These are phyloP conservation scores for Notarius quadriscutis DNA, from an alignment of 2,113 vertebrate species.

Conservation along the genomic window DNA sequence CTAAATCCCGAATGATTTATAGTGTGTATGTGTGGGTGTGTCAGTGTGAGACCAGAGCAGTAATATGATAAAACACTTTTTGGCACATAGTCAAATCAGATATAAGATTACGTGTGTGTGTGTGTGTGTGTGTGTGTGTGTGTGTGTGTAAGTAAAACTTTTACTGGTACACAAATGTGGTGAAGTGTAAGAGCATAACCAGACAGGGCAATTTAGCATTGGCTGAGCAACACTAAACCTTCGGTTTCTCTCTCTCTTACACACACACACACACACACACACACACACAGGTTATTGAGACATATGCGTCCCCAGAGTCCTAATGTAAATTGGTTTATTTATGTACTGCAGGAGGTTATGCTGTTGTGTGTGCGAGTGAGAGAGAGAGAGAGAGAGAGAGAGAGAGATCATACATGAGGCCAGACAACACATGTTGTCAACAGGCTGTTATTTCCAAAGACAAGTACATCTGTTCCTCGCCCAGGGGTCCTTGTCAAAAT, in stretches of 20 bases:
- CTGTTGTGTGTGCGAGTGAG: background rate
- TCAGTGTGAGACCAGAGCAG: slow-evolving; percentile 34
- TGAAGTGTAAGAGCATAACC: slow-evolving; percentile 41
- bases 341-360: background rate
- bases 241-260: no score
- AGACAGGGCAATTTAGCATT: slow-evolving; percentile 16
- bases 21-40: slow-evolving; percentile 11
- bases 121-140: background rate
- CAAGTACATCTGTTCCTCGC: slow-evolving; percentile 53
- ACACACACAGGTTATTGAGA: slow-evolving; percentile 39
- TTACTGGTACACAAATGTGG: slow-evolving; percentile 27
- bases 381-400: no score
- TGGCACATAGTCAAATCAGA: slow-evolving; percentile 62
- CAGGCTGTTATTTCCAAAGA: slow-evolving; percentile 49
- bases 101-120: background rate
- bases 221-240: no score
- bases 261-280: slow-evolving; percentile 45
- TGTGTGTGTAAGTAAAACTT: slow-evolving; percentile 44
- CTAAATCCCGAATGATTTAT: background rate
- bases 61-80: slow-evolving; percentile 66
- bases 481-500: slow-evolving; percentile 45
- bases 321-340: slow-evolving; percentile 39
- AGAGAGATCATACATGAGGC: slow-evolving; percentile 5
- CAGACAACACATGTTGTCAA: slow-evolving; percentile 38
- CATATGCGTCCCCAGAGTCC: slow-evolving; percentile 24